These are phyloP conservation scores for Thunnus maccoyii DNA, from an alignment of 2,113 vertebrate species.

Conservation along the genomic window DNA sequence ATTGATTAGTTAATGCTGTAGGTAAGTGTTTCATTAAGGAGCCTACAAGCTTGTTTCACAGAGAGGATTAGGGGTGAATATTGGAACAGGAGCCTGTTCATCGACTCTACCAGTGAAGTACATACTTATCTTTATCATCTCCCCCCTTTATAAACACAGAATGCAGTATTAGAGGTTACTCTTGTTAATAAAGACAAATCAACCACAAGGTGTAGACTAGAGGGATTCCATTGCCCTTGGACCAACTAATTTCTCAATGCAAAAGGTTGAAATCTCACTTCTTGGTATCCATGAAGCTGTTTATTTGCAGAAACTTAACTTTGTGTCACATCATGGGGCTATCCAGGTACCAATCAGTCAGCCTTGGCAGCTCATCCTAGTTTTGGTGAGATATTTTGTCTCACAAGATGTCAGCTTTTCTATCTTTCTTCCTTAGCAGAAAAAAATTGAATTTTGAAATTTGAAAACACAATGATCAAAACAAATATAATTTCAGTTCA, in stretches of 20 bases:
- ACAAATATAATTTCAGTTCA: slow-evolving; percentile 5
- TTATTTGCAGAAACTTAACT: background rate
- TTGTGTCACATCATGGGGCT: background rate
- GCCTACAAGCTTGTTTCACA: slow-evolving; percentile 10
- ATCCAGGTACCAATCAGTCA: background rate
- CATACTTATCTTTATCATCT: slow-evolving; percentile 17
- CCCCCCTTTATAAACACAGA: background rate
- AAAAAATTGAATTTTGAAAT: no score
- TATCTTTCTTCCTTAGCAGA: background rate
- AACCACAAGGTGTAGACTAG: background rate
- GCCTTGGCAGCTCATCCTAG: background rate
- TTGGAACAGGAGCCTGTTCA: slow-evolving; percentile 4
- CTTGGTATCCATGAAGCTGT: background rate
- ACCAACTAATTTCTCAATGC: background rate
- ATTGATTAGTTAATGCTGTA: slow-evolving; percentile 43
- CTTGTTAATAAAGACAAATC: slow-evolving; percentile 33
- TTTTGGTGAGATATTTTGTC: background rate
- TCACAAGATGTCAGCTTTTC: background rate
- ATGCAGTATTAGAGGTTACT: background rate
- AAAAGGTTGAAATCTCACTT: slow-evolving; percentile 2
- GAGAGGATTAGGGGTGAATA: slow-evolving; percentile 3
- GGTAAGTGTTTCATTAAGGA: slow-evolving; percentile 39
- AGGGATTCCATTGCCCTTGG: background rate
- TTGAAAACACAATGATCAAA: background rate
- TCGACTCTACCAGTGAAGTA: slow-evolving; percentile 20